Evolutionary conservation across 2,113 vertebrate genomes (phyloP).

Genomic region (Thymallus thymallus): DNA sequence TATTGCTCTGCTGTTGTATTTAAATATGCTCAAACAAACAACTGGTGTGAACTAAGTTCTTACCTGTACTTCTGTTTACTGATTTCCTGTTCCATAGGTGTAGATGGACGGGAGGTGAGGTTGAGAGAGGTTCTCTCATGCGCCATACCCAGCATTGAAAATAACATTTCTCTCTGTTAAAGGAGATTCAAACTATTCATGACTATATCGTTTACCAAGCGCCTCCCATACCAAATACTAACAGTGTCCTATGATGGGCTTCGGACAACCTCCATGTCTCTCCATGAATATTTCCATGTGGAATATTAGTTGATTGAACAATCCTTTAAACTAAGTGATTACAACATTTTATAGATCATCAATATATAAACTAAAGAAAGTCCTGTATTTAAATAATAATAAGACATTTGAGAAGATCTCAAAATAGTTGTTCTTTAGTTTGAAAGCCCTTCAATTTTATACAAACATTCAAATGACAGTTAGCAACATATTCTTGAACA

Average conservation of each 20-base stretch:
- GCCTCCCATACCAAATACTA: not conserved
- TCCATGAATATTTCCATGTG: not conserved
- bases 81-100: conserved; percentile 70
- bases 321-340: not conserved
- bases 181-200: conserved; percentile 2
- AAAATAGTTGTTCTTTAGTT: not conserved
- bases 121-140: conserved; percentile 13
- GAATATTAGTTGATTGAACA: not conserved
- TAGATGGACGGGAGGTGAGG: conserved; percentile 12
- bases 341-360: not conserved
- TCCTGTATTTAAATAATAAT: too few relatives aligned
- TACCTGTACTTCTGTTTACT: conserved; percentile 1
- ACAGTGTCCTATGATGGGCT: not conserved
- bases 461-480: not conserved
- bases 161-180: conserved; percentile 20
- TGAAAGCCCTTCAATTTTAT: not conserved
- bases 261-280: not conserved
- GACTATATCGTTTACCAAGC: too few relatives aligned
- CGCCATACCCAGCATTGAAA: conserved; percentile 6
- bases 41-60: not conserved
- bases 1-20: too few relatives aligned
- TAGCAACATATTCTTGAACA: not conserved
- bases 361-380: not conserved
- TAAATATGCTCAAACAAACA: too few relatives aligned
- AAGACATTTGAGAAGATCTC: not conserved